Base-by-base conservation (phyloP, 2,888 invertebrate genomes). In the Yponomeuta plumbellus region DNA sequence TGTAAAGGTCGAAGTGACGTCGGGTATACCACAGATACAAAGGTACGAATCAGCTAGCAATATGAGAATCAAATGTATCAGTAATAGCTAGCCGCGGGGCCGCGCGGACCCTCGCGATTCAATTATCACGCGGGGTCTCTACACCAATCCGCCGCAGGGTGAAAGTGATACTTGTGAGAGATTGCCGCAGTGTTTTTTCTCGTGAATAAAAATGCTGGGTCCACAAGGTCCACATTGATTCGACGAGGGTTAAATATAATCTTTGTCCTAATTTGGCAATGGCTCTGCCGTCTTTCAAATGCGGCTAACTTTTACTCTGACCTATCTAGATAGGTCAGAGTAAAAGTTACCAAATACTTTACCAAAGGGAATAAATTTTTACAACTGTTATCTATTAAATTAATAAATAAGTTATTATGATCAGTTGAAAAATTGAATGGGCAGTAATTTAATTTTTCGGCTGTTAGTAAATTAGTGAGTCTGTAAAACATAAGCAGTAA, bases 91-190 rank as follows among this genome's bases (percentile, higher is more conserved):
- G 75, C 75, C 73, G 72, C 73, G 75, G 83, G 84, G 80, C 77
- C 75, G 73, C 71, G 65, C 72, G 74, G 84, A 83, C 88, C 90
- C 89, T 79, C 83, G 78, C 81, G 78, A 86, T 88, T 88, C 90
- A 91, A 90, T 91, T 90, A 91, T 88, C 80, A 77, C 85, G 83
- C 81, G 79, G 82, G 79, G 81, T 77, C 44, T 13, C 80, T 77
- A 81, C 83, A 80, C 79, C 82, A 83, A 84, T 84, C 86, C 80
- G 83, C 78, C 82, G 80, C 64, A 34, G 44, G 66, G 85, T 90
- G 92, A 86, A 92, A 92, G 80, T 79, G 92, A 92, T 92, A 92
- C 90, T 89, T 88, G 92, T 92, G 92, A 89, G 92, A 92, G 86
- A 90, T 89, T 85, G 84, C 82, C 84, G 82, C 85, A 89, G 91